These are phyloP conservation scores for Nesogale talazaci DNA, from an alignment of 2,113 vertebrate genomes.

Conservation along the genomic window DNA sequence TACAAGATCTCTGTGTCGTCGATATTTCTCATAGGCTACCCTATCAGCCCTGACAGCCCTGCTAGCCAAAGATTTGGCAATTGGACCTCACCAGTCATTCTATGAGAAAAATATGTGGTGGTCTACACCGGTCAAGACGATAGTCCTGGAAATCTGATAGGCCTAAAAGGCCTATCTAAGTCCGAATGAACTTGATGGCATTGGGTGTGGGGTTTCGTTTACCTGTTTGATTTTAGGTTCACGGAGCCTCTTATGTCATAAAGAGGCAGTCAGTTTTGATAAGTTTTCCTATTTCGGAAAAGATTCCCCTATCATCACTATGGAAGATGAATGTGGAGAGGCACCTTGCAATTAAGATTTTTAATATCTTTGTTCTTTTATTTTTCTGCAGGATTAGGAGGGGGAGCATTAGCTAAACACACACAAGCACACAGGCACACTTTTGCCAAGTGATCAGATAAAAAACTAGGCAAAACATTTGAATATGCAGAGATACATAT, in stretches of 20 bases:
- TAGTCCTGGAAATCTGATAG: no score
- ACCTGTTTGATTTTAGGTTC: no score
- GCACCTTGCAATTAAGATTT: neutral
- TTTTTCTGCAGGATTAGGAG: neutral
- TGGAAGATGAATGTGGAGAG: neutral
- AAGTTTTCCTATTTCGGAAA: slow-evolving; percentile 23
- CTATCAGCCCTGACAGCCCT: no score
- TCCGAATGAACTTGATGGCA: no score
- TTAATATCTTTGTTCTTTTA: neutral
- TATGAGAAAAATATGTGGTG: no score
- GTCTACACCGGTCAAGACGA: no score
- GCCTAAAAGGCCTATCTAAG: no score
- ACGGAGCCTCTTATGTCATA: neutral
- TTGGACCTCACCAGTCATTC: no score
- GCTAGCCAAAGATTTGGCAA: no score
- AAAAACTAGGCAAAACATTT: slow-evolving; percentile 16
- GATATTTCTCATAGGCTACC: neutral
- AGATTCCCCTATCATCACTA: neutral
- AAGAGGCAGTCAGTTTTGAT: neutral
- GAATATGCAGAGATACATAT: neutral
- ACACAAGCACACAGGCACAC: neutral
- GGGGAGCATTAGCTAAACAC: no score
- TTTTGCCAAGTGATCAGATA: neutral
- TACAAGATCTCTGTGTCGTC: neutral
- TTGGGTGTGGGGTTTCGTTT: no score